Base-by-base conservation (phyloP, 2,888 invertebrate species). In the Drosophila rubida region DNA sequence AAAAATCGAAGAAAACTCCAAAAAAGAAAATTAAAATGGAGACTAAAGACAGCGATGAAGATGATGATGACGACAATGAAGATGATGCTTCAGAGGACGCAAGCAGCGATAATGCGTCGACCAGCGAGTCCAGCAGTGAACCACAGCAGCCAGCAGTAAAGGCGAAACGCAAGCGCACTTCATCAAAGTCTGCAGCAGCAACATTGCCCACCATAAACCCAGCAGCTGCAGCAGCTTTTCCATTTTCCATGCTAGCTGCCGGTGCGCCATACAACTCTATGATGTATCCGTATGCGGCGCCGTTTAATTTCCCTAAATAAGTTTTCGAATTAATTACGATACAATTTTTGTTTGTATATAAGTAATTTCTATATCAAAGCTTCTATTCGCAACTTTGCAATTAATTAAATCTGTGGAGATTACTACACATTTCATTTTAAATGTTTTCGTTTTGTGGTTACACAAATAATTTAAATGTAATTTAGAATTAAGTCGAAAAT, bases 251-350 rank as follows among this genome's bases (percentile, higher is more conserved):
- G 25, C 6, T 82, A 11, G 79, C 89, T 30, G 48, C 85, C 30
- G 74, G 85, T 7, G 49, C 82, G 4, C 87, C 78, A 8, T 82
- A 63, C 42, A 82, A 68, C 30, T 62, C 89, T 0, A 30, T 82
- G 50, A 87, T 82, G 67, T 82, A 88, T 62, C 78, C 82, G 1
- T 82, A 84, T 71, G 82, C 39, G 2, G 30, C 89, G 9, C 74
- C 71, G 2, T 88, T 82, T 42, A 81, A 14, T 53, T 82, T 64
- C 44, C 62, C 85, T 3, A 87, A 87, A 54, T 78, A 75, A 51
- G 23, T 49, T 13, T 19, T 14, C 2, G 13, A 14, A 8, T 44
- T 45, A 50, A 25, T 32, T 42, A 19, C 14, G 41, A 35, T 45
- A 57, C 27, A 49, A 44, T 16, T 69, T 75, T 39, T 32, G 2